Conservation (phyloP, 2,888 invertebrate genomes). For the Sussaba pulchella region DNA sequence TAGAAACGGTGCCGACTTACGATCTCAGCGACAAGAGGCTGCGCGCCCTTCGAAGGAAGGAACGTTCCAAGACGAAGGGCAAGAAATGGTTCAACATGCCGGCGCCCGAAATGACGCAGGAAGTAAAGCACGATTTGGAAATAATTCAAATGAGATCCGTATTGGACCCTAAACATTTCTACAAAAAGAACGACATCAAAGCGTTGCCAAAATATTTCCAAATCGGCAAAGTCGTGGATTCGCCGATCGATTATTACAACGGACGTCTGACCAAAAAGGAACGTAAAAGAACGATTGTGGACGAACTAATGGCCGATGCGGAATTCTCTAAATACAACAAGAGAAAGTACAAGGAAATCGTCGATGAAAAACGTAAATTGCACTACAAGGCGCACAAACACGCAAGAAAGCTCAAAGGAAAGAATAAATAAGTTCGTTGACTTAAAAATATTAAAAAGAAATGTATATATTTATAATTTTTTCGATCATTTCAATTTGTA, state of each 20-base stretch:
- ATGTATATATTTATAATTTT: slow-evolving; percentile 20
- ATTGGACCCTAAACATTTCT: slow-evolving; percentile 96
- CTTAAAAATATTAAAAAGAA: background rate
- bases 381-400: slow-evolving; percentile 89
- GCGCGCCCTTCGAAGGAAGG: slow-evolving; percentile 87
- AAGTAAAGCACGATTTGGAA: slow-evolving; percentile 94
- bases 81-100: slow-evolving; percentile 95
- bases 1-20: slow-evolving; percentile 87
- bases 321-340: slow-evolving; percentile 93
- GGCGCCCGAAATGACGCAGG: slow-evolving; percentile 95
- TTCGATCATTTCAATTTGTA: slow-evolving; percentile 12
- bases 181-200: slow-evolving; percentile 96
- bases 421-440: slow-evolving; percentile 74
- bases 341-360: slow-evolving; percentile 91
- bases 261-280: slow-evolving; percentile 94
- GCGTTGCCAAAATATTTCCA: slow-evolving; percentile 96
- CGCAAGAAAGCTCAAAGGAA: slow-evolving; percentile 90
- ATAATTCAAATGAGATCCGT: slow-evolving; percentile 96
- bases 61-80: slow-evolving; percentile 93
- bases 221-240: slow-evolving; percentile 93
- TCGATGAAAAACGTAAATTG: slow-evolving; percentile 89
- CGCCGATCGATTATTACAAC: slow-evolving; percentile 94
- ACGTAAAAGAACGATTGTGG: slow-evolving; percentile 95
- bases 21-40: slow-evolving; percentile 86
- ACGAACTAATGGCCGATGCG: slow-evolving; percentile 96